A percentile compares a stretch with the other conserved stretches of the same genome.
These are phyloP conservation scores for Chelon labrosus DNA, from an alignment of 2,797 vertebrate genomes.

Conservation along the genomic window DNA sequence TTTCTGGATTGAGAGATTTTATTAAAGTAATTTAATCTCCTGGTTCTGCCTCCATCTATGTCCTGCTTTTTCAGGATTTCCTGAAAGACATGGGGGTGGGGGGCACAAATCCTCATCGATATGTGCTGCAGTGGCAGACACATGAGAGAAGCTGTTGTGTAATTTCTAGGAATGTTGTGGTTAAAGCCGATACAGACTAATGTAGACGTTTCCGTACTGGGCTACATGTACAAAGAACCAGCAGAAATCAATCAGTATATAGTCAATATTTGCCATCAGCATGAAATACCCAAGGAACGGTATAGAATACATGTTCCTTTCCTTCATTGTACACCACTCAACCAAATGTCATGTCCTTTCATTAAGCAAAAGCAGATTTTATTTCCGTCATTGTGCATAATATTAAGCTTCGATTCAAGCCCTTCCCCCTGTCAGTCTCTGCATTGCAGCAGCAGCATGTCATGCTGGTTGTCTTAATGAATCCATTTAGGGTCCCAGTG, in stretches of 20 bases:
- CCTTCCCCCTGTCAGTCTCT: slow-evolving; percentile 22
- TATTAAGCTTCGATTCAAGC: slow-evolving; percentile 33
- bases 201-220: too few species aligned
- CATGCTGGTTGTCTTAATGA: slow-evolving; percentile 55
- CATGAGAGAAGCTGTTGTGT: too few species aligned
- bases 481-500: slow-evolving; percentile 66
- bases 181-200: too few species aligned
- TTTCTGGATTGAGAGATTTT: too few species aligned
- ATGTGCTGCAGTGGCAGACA: too few species aligned
- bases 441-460: slow-evolving; percentile 56
- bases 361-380: slow-evolving; percentile 52
- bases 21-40: too few species aligned
- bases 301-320: slow-evolving; percentile 14
- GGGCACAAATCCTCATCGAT: too few species aligned
- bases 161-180: too few species aligned
- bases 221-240: too few species aligned
- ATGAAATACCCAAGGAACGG: neutral
- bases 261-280: slow-evolving; percentile 3
- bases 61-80: too few species aligned
- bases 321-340: slow-evolving; percentile 2
- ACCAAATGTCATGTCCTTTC: slow-evolving; percentile 28
- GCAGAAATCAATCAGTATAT: neutral
- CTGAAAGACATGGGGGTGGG: too few species aligned
- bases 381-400: slow-evolving; percentile 45
- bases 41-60: too few species aligned